Evolutionary conservation across 2,113 vertebrate genomes (phyloP).

Genomic region (Bettongia penicillata): DNA sequence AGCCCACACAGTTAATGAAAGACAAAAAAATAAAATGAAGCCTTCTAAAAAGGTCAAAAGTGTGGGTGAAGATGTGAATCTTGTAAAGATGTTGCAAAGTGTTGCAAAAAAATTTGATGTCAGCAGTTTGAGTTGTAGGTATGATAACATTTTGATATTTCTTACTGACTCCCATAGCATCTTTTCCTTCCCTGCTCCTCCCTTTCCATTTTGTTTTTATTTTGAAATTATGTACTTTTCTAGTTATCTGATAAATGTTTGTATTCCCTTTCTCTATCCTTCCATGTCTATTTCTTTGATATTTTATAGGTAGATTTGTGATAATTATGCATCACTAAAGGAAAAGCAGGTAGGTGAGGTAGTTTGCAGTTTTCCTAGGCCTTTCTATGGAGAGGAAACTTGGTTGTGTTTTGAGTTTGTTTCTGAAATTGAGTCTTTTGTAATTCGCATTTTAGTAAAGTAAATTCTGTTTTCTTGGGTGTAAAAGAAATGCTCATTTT

Average conservation of each 20-base stretch:
- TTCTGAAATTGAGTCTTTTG: not conserved
- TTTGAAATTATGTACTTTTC: not conserved
- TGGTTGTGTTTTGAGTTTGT: not conserved
- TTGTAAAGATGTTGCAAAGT: slow-evolving; percentile 92
- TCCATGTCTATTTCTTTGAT: not conserved
- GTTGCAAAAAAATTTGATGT: slow-evolving; percentile 93
- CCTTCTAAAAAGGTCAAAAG: slow-evolving; percentile 90
- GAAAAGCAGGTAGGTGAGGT: not conserved
- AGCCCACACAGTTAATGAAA: slow-evolving; percentile 84
- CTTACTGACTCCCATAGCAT: not conserved
- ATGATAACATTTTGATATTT: slow-evolving; percentile 52
- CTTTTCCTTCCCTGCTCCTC: not conserved
- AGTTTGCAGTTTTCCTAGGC: not conserved
- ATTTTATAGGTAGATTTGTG: not conserved
- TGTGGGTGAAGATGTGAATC: slow-evolving; percentile 85
- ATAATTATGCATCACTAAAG: not conserved
- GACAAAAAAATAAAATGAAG: slow-evolving; percentile 89
- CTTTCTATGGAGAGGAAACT: not conserved
- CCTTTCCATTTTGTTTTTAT: not conserved
- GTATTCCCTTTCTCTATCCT: not conserved
- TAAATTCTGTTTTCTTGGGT: not conserved
- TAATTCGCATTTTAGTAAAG: not conserved
- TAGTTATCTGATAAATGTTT: not conserved
- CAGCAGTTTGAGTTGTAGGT: slow-evolving; percentile 91
- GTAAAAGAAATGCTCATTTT: not conserved